phyloP scores from a whole-genome alignment of 2,797 vertebrate species.

The Rhynchotus rufescens region DNA sequence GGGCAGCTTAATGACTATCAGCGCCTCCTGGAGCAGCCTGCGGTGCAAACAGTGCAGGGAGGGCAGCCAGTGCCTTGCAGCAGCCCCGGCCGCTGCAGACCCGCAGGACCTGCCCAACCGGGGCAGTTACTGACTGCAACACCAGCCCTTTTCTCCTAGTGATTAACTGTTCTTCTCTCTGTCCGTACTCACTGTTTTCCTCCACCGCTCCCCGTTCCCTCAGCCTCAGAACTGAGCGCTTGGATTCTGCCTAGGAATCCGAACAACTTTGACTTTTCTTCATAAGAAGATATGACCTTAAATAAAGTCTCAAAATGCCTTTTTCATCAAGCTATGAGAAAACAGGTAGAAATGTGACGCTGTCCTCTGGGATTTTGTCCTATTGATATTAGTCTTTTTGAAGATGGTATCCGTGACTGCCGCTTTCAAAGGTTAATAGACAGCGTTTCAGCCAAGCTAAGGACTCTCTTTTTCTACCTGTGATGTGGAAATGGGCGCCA shows the following conservation, averaged over 20 bases:
- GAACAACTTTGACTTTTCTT: background rate
- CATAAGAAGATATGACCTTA: background rate
- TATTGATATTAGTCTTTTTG: constrained; percentile 46
- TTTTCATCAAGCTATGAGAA: constrained; percentile 5
- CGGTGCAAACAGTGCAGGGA: background rate
- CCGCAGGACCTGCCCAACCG: accelerated
- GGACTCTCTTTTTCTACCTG: background rate
- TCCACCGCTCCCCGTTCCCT: background rate
- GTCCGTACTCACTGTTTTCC: background rate
- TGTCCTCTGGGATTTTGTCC: constrained; percentile 23
- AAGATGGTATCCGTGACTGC: constrained; percentile 56
- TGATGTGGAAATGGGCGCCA: constrained; percentile 25
- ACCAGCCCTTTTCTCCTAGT: background rate
- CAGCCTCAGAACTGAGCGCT: too few species aligned
- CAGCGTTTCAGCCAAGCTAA: background rate
- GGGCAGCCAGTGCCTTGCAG: background rate
- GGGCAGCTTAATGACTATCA: constrained; percentile 46
- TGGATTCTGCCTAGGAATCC: background rate
- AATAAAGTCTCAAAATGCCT: background rate
- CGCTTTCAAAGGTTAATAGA: constrained; percentile 40
- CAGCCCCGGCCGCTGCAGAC: background rate
- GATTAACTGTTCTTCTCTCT: background rate
- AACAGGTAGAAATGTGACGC: background rate
- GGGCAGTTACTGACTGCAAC: background rate
- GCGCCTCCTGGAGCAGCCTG: background rate